Conservation (phyloP, 1,140 invertebrate species). For the Globodera ellingtonae region DNA sequence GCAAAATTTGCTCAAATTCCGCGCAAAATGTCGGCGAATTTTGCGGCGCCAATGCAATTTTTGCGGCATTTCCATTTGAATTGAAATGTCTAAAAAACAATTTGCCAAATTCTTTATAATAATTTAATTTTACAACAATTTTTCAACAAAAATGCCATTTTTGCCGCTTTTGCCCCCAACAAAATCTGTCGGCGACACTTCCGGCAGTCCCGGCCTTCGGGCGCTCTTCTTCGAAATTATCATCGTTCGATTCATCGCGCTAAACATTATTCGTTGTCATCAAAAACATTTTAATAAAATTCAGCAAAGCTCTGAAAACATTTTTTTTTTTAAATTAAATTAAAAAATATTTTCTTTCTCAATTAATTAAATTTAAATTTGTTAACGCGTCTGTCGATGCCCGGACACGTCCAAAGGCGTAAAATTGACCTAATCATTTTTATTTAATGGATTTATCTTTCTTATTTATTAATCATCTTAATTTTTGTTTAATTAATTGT, state of each 20-base stretch:
- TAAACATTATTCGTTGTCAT: neutral
- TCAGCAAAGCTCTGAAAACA: no score
- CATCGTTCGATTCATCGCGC: constrained; percentile 27
- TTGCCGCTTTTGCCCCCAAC: constrained; percentile 17
- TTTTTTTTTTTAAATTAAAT: no score
- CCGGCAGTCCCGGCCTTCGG: constrained; percentile 22
- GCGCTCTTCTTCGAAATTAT: constrained; percentile 33
- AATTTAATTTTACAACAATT: constrained; percentile 4
- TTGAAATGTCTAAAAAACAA: neutral
- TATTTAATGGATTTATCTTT: no score
- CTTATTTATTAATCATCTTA: no score
- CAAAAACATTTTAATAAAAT: no score
- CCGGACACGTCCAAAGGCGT: no score
- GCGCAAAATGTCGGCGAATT: constrained; percentile 10
- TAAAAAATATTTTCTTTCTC: no score
- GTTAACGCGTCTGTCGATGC: no score
- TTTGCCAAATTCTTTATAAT: constrained; percentile 5
- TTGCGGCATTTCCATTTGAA: constrained; percentile 1
- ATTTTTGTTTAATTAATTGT: no score
- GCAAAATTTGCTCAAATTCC: neutral
- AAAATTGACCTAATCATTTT: no score
- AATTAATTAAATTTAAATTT: no score
- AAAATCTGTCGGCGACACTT: constrained; percentile 10
- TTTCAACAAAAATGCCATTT: neutral
- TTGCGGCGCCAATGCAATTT: constrained; percentile 20